These are phyloP conservation scores for Oreonectes daqikongensis DNA, from an alignment of 2,797 vertebrate species.

Conservation along the genomic window DNA sequence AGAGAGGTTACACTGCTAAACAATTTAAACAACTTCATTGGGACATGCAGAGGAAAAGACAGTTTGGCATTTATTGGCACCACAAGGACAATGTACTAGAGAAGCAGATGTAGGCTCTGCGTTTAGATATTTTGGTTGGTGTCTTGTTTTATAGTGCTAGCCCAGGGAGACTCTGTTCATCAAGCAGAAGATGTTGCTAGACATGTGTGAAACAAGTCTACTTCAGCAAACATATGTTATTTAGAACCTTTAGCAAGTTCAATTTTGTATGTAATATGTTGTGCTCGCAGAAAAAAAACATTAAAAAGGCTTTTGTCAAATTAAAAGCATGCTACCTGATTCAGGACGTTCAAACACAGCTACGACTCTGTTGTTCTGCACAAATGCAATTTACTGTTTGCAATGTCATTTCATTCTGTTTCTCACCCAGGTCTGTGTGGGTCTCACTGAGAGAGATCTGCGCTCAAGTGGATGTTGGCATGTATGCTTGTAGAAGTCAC, in stretches of 20 bases:
- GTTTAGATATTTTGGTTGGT: conserved; percentile 20
- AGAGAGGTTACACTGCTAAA: not conserved
- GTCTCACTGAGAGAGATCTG: conserved; percentile 18
- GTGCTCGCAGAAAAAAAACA: not conserved
- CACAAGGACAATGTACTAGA: conserved; percentile 36
- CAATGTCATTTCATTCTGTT: conserved; percentile 42
- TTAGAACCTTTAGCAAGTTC: conserved; percentile 41
- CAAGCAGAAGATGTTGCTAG: too few relatives aligned
- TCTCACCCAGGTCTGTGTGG: conserved; percentile 6
- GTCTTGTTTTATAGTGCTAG: conserved; percentile 24
- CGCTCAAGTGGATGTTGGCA: conserved; percentile 15
- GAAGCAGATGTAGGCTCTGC: conserved; percentile 21
- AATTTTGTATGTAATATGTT: conserved; percentile 21
- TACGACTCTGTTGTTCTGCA: too few relatives aligned
- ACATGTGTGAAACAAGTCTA: conserved; percentile 32
- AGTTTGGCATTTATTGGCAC: conserved; percentile 42
- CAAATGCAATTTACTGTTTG: not conserved
- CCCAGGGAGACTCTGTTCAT: conserved; percentile 31
- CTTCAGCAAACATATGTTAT: conserved; percentile 43
- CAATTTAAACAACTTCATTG: conserved; percentile 37
- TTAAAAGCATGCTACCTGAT: not conserved
- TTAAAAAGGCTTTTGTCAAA: conserved; percentile 3
- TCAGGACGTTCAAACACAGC: too few relatives aligned
- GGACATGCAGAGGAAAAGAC: conserved; percentile 36
- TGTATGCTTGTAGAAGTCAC: too few relatives aligned